A percentile compares a stretch with the other conserved stretches of the same genome.
These are phyloP conservation scores for Mus spretus DNA, from an alignment of 2,797 vertebrate genomes.

Conservation along the genomic window DNA sequence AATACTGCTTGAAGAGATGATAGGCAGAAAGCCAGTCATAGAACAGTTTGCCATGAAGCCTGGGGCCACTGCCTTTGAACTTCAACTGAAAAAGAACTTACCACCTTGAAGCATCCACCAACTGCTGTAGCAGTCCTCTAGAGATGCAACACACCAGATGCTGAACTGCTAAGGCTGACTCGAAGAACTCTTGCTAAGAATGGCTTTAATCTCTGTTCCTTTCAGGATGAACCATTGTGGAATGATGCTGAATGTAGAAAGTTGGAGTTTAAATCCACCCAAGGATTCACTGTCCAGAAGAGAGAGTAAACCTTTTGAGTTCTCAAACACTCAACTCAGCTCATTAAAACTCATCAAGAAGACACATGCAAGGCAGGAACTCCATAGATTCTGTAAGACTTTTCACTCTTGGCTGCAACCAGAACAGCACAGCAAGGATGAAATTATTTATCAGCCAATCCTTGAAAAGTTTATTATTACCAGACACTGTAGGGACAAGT, in stretches of 20 bases:
- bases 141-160: not conserved
- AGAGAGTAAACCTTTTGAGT: not conserved
- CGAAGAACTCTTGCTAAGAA: slow-evolving; percentile 25
- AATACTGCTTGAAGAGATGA: not conserved
- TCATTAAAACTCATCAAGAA: not conserved
- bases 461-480: slow-evolving; percentile 64
- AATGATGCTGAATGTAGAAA: not conserved
- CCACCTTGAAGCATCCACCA: not conserved
- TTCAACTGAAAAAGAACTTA: not conserved
- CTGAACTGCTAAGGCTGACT: not conserved
- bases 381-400: slow-evolving; percentile 6
- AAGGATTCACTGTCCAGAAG: not conserved
- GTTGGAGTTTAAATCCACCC: not conserved
- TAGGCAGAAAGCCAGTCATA: not conserved
- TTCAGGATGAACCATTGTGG: not conserved
- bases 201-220: slow-evolving; percentile 30
- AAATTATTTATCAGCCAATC: slow-evolving; percentile 50
- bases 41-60: not conserved
- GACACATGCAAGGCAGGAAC: not conserved
- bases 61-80: not conserved
- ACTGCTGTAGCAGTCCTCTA: not conserved
- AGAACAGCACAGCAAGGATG: slow-evolving; percentile 64
- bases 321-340: not conserved
- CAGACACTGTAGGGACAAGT: not conserved
- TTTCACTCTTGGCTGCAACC: slow-evolving; percentile 55